Evolutionary conservation across 2,888 invertebrate genomes (phyloP).

Genomic region (Cataglyphis cursor): DNA sequence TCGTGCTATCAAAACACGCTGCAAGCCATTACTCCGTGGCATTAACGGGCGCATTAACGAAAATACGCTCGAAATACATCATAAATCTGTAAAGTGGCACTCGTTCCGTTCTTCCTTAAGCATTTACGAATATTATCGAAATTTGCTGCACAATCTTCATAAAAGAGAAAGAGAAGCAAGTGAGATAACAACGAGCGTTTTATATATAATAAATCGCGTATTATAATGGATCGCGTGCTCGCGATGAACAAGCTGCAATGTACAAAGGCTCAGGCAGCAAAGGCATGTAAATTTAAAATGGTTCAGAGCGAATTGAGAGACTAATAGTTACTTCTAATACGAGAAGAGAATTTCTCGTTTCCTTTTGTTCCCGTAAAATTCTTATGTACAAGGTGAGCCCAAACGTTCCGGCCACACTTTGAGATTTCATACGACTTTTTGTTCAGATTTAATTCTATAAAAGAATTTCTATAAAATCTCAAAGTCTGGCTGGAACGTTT

Average conservation of each 20-base stretch:
- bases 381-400: background rate
- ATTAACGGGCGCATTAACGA: constrained; percentile 42
- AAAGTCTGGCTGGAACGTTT: no score
- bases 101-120: constrained; percentile 6
- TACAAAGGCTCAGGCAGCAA: constrained; percentile 48
- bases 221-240: constrained; percentile 44
- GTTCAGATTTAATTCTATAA: no score
- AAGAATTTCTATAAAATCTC: no score
- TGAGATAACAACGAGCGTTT: constrained; percentile 18
- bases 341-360: background rate
- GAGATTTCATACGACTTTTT: no score
- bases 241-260: constrained; percentile 45
- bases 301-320: constrained; percentile 47
- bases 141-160: constrained; percentile 9
- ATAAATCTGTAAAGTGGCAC: constrained; percentile 12
- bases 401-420: no score
- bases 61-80: constrained; percentile 35
- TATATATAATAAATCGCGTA: constrained; percentile 23
- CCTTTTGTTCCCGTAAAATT: background rate
- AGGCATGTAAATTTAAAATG: constrained; percentile 59
- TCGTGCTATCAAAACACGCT: constrained; percentile 28
- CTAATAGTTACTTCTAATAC: constrained; percentile 16
- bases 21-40: constrained; percentile 5
- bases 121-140: constrained; percentile 45
- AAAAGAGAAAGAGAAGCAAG: constrained; percentile 1